phyloP scores from a whole-genome alignment of 2,113 vertebrate genomes.

The Microcebus griseorufus region DNA sequence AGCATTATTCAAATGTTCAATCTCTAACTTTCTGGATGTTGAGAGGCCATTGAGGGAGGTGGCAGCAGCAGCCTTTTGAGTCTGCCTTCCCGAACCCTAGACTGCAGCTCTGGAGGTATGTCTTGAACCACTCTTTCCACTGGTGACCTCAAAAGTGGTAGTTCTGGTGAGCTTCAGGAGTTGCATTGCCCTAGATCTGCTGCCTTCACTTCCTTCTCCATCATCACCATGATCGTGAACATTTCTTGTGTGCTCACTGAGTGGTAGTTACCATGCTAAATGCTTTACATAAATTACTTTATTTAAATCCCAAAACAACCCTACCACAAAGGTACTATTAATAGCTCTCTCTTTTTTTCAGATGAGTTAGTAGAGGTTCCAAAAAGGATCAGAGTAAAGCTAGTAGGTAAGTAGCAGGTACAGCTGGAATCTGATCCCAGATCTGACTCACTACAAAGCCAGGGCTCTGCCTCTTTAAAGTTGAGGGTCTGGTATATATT shows the following conservation, averaged over 20 bases:
- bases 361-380: not conserved
- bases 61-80: not conserved
- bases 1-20: not conserved
- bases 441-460: not conserved
- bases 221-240: not conserved
- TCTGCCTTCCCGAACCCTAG: not conserved
- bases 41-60: not conserved
- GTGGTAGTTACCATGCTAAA: not conserved
- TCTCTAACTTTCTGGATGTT: not conserved
- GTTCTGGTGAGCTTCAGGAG: not conserved
- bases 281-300: not conserved
- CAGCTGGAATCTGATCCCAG: not conserved
- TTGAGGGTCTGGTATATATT: not conserved
- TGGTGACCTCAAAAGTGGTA: not conserved
- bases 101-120: not conserved
- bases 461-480: not conserved
- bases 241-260: not conserved
- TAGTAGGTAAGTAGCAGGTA: not conserved
- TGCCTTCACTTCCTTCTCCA: not conserved
- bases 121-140: not conserved
- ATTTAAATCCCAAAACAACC: not conserved
- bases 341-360: not conserved
- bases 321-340: not conserved
- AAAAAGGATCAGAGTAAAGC: conserved; percentile 14
- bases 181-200: not conserved